A percentile compares a stretch with the other conserved stretches of the same genome.
Conservation (phyloP, 2,113 vertebrate genomes). For the Hyperopisus bebe region DNA sequence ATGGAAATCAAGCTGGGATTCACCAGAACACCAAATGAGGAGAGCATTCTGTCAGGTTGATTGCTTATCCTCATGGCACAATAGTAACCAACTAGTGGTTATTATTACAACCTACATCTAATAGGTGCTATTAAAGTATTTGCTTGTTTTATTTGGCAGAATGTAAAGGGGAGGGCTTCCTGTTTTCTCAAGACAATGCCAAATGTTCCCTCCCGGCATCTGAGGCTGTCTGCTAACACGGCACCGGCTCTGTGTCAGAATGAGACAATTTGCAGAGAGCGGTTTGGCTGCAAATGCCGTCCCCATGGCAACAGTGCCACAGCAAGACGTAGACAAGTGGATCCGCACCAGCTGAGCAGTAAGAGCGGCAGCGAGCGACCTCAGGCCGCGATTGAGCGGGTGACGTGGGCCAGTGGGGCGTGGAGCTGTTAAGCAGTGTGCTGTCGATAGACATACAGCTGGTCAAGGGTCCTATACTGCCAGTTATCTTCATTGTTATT, state of each 20-base stretch:
- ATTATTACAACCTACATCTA: background rate
- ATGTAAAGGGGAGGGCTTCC: background rate
- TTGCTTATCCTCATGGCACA: background rate
- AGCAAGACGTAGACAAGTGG: background rate
- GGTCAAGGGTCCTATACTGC: background rate
- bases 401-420: background rate
- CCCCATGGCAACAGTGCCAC: background rate
- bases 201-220: background rate
- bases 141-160: background rate
- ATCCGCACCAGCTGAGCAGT: background rate
- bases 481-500: background rate
- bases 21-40: background rate
- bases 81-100: background rate
- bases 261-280: background rate
- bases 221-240: background rate
- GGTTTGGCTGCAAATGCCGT: background rate
- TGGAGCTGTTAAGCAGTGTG: background rate
- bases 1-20: background rate
- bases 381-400: background rate
- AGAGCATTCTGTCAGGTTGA: background rate
- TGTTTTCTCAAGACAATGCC: background rate
- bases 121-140: background rate
- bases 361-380: background rate
- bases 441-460: background rate
- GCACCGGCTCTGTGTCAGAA: background rate